Evolutionary conservation across 2,113 vertebrate genomes (phyloP).

Genomic region (Pedionomus torquatus): DNA sequence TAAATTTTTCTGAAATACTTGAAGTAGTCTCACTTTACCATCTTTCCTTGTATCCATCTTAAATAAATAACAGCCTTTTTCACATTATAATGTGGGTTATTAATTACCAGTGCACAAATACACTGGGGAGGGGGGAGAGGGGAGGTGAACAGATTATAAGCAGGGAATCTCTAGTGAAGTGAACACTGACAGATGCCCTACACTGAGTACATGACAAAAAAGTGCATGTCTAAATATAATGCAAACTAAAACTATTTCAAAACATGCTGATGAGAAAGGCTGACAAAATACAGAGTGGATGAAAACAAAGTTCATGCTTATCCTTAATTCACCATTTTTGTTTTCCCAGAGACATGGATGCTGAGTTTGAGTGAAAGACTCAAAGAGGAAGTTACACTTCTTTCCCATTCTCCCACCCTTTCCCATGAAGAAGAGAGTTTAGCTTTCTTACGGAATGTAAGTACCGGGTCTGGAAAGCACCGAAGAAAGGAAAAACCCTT

Average conservation of each 20-base stretch:
- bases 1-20: background rate
- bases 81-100: background rate
- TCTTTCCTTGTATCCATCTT: background rate
- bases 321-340: background rate
- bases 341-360: background rate
- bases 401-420: background rate
- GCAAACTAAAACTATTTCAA: background rate
- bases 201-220: background rate
- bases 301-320: background rate
- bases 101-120: background rate
- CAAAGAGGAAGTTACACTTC: background rate
- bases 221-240: background rate
- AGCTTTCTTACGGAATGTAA: background rate
- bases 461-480: background rate
- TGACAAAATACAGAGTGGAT: background rate
- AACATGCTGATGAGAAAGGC: background rate
- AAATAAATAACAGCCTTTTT: background rate
- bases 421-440: background rate
- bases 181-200: background rate
- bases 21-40: background rate
- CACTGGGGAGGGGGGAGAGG: accelerated
- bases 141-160: background rate
- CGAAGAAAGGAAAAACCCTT: background rate
- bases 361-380: background rate
- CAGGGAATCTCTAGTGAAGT: background rate